Evolutionary conservation across 2,888 invertebrate genomes (phyloP).

Genomic region (Ceratothoa steindachneri): DNA sequence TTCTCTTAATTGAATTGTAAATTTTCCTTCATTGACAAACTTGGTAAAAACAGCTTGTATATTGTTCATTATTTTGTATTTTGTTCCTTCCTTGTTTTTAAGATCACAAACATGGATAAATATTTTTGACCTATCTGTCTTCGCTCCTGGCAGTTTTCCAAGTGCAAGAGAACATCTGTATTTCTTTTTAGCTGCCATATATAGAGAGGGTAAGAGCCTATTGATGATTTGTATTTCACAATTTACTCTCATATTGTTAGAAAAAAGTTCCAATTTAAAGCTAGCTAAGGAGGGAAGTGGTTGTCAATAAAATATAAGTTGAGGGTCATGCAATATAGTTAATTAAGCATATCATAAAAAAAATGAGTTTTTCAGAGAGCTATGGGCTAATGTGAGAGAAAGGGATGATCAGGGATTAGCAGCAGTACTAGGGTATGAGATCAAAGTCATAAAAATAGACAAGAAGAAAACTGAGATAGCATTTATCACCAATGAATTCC

Average conservation of each 20-base stretch:
- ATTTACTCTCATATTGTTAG: not conserved
- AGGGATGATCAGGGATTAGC: too few species aligned
- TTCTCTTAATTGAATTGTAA: constrained; percentile 36
- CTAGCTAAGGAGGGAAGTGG: too few species aligned
- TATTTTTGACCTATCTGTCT: not conserved
- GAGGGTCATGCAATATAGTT: too few species aligned
- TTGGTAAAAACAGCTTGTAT: constrained; percentile 36
- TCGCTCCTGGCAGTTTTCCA: not conserved
- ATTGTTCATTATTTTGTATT: constrained; percentile 25
- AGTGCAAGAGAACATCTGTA: not conserved
- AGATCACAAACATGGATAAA: not conserved
- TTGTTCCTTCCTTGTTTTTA: not conserved
- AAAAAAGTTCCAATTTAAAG: too few species aligned
- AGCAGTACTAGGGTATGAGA: too few species aligned
- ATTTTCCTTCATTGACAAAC: constrained; percentile 36
- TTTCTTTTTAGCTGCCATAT: not conserved
- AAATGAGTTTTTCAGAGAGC: too few species aligned
- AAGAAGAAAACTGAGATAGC: too few species aligned
- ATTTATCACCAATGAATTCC: too few species aligned
- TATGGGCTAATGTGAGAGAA: too few species aligned
- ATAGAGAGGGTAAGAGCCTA: not conserved
- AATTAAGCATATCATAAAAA: too few species aligned
- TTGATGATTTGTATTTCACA: not conserved
- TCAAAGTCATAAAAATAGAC: too few species aligned
- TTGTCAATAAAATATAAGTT: too few species aligned